Evolutionary conservation across 2,113 vertebrate species (phyloP), one percentile per base, ranked within the genome.

Genomic region (Nerophis lumbriciformis): DNA sequence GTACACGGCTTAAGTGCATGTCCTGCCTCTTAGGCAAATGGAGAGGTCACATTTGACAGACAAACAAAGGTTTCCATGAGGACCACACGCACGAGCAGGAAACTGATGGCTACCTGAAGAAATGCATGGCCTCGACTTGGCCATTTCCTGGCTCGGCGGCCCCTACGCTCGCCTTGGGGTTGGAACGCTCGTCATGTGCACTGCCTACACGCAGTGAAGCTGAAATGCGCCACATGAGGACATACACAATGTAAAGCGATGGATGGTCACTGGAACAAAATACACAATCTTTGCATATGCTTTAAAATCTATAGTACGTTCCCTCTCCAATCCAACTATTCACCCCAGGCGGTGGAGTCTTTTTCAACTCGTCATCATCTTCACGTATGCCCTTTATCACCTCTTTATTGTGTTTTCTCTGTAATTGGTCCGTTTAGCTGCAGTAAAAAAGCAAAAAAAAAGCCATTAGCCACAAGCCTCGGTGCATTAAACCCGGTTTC

Each of bases 31-130:
- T 10, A 35, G 44, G 28, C 58, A 48, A 65, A 75, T 50, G 28
- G 49, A 6, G 37, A 66, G 66, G 68, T 61, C 63, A 74, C 16
- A 37, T 52, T 63, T 53, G 57, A 53, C 12, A 60, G 61, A 49
- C 38, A 45, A 48, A 59, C 13, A 5, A 11, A 63, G 59, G 66
- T 86, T 86, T 70, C 77, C 76, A 82, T 81, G 83, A 60, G 77
- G 69, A 88, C 83, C 53, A 62, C 68, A 73, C 72, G 49, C 73
- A 71, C 71, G 73, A 71, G 52, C 61, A 59, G 54, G 53, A 44
- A n/a, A 11, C 71, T 77, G 60, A 49, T 6, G 49, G 63, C 47
- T 68, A 62, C 62, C 68, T 44, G 49, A 66, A 69, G 59, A 57
- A 66, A 73, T 16, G 38, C 51, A 13, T 38, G 54, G 65, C 59